Percentiles rank a stretch among this genome's conserved stretches.
These are phyloP conservation scores for Barbus barbus DNA, from an alignment of 2,113 vertebrate species.

Conservation along the genomic window DNA sequence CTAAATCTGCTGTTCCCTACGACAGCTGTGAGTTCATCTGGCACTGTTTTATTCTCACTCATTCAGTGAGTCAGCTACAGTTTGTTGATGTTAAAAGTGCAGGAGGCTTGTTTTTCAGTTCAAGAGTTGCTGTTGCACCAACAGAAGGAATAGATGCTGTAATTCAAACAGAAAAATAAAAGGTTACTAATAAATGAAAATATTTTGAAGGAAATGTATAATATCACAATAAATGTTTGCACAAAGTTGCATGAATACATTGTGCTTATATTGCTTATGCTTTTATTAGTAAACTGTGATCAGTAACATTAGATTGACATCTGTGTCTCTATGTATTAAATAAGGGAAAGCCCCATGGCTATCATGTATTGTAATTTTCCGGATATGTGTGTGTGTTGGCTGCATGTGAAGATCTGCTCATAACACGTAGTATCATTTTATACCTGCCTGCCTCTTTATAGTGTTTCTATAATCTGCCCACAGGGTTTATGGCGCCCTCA, in stretches of 20 bases:
- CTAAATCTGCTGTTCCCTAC: conserved; percentile 1
- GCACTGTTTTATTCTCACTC: not conserved
- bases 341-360: not conserved
- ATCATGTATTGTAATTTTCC: not conserved
- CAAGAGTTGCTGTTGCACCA: not conserved
- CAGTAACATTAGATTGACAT: not conserved
- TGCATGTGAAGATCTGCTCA: not conserved
- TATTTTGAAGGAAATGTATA: too few relatives aligned
- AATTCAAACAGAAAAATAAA: not conserved
- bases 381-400: not conserved
- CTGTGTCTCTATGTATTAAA: not conserved
- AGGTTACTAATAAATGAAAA: not conserved
- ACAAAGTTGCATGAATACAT: not conserved
- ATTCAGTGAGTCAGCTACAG: conserved; percentile 11
- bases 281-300: not conserved
- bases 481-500: not conserved
- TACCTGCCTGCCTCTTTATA: not conserved
- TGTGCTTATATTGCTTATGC: not conserved
- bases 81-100: conserved; percentile 1
- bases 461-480: not conserved
- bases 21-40: conserved; percentile 35
- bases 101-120: conserved; percentile 24
- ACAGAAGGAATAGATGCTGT: not conserved
- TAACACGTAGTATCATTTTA: not conserved
- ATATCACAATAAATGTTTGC: too few relatives aligned